A percentile compares a stretch with the other conserved stretches of the same genome.
Evolutionary conservation across 2,888 invertebrate species (phyloP).

Genomic region (Clanis bilineata): DNA sequence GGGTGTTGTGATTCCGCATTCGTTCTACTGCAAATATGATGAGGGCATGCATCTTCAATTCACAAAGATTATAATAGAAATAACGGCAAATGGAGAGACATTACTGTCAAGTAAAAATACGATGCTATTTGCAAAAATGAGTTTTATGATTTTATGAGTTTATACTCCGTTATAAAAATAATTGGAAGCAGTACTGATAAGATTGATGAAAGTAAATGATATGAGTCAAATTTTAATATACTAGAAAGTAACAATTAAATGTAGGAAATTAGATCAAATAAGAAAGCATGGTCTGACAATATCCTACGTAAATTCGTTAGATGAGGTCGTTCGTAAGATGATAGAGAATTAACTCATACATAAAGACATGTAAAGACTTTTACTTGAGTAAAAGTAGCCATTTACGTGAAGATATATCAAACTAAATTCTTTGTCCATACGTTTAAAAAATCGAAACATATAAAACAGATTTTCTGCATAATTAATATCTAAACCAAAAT

Average conservation of each 20-base stretch:
- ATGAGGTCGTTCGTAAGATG: too few relatives aligned
- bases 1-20: slow-evolving; percentile 57
- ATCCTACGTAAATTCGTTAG: too few relatives aligned
- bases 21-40: slow-evolving; percentile 32
- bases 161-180: neutral
- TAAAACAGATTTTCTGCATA: neutral
- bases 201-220: neutral
- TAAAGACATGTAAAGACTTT: too few relatives aligned
- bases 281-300: too few relatives aligned
- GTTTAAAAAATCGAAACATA: neutral
- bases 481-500: neutral
- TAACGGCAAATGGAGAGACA: neutral
- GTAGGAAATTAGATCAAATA: too few relatives aligned
- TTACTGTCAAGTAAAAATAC: neutral
- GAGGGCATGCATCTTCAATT: slow-evolving; percentile 31
- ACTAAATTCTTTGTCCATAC: neutral
- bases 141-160: neutral
- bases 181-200: neutral
- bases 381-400: too few relatives aligned
- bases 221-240: too few relatives aligned
- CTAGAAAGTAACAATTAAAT: too few relatives aligned
- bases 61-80: slow-evolving; percentile 17
- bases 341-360: too few relatives aligned
- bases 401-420: too few relatives aligned
- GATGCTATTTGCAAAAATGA: neutral